Percentiles rank a stretch among this genome's conserved stretches.
Evolutionary conservation across 1,140 invertebrate species (phyloP).

Genomic region (Sarcophaga bullata): DNA sequence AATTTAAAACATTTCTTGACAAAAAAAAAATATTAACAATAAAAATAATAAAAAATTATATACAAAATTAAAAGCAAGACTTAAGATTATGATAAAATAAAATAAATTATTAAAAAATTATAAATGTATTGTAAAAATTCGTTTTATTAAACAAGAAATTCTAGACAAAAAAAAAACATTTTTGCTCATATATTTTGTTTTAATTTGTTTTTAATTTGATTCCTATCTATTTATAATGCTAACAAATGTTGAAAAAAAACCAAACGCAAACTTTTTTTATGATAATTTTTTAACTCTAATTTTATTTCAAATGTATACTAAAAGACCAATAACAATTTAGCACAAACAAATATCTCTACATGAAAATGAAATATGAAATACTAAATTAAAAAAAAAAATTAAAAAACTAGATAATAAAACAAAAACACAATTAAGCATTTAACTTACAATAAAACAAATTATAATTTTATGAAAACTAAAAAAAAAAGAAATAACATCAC

Average conservation of each 20-base stretch:
- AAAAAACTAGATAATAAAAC: not conserved
- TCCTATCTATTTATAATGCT: too few relatives aligned
- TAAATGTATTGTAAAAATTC: too few relatives aligned
- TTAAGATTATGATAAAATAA: too few relatives aligned
- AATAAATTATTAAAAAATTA: too few relatives aligned
- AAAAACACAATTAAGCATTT: not conserved
- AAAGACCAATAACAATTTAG: not conserved
- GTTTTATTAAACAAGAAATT: too few relatives aligned
- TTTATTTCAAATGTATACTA: not conserved
- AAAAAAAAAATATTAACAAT: too few relatives aligned
- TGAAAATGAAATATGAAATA: not conserved
- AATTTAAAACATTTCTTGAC: too few relatives aligned
- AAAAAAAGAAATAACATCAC: not conserved
- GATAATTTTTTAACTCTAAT: not conserved
- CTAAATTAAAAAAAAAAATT: not conserved
- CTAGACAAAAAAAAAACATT: too few relatives aligned
- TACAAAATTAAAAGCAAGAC: too few relatives aligned
- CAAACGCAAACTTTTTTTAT: not conserved
- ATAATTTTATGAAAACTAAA: not conserved
- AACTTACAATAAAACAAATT: not conserved
- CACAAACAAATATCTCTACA: not conserved
- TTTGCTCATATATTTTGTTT: too few relatives aligned
- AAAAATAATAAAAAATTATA: too few relatives aligned
- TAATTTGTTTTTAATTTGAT: too few relatives aligned
- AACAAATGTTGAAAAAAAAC: not conserved